A percentile compares a stretch with the other conserved stretches of the same genome.
These are phyloP conservation scores for Cryptotis parvus DNA, from an alignment of 2,113 vertebrate species.

Conservation along the genomic window DNA sequence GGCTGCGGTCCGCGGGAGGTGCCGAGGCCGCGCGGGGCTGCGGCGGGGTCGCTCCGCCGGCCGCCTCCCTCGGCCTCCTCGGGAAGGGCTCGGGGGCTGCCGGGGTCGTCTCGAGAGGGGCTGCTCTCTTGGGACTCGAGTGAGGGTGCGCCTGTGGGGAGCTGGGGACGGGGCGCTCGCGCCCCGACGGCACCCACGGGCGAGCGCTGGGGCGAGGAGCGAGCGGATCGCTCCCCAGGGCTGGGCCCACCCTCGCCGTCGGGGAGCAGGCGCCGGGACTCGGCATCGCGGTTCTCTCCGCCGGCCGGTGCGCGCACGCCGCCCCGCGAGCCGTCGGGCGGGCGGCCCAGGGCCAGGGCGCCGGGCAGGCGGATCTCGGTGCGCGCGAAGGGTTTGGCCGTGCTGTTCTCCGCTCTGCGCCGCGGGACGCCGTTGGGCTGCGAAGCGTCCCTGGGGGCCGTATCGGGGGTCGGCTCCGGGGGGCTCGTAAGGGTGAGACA, in stretches of 20 bases:
- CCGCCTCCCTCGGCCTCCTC: not conserved
- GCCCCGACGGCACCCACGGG: not conserved
- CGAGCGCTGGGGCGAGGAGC: constrained; percentile 7
- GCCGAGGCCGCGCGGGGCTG: constrained; percentile 76
- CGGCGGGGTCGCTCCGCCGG: not conserved
- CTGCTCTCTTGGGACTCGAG: not conserved
- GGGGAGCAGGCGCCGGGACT: not conserved
- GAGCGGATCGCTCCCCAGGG: constrained; percentile 51
- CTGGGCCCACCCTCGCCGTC: constrained; percentile 46
- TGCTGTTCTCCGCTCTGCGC: constrained; percentile 78
- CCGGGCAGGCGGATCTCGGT: constrained; percentile 80
- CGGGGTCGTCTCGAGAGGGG: not conserved
- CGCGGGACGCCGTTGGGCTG: constrained; percentile 49
- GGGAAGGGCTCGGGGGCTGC: not conserved
- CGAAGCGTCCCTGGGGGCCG: not conserved
- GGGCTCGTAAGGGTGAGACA: constrained; percentile 76
- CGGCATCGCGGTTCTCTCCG: not conserved
- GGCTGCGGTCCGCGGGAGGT: constrained; percentile 62
- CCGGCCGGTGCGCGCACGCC: not conserved
- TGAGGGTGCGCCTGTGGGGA: constrained; percentile 42
- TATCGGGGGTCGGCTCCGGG: constrained; percentile 32
- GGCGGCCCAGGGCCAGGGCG: constrained; percentile 29
- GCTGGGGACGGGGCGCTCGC: not conserved
- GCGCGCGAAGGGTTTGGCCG: constrained; percentile 79
- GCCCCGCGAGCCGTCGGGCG: not conserved